Evolutionary conservation across 2,888 invertebrate species (phyloP), one percentile per base, ranked within the genome.

Genomic region (Zele albiditarsus): DNA sequence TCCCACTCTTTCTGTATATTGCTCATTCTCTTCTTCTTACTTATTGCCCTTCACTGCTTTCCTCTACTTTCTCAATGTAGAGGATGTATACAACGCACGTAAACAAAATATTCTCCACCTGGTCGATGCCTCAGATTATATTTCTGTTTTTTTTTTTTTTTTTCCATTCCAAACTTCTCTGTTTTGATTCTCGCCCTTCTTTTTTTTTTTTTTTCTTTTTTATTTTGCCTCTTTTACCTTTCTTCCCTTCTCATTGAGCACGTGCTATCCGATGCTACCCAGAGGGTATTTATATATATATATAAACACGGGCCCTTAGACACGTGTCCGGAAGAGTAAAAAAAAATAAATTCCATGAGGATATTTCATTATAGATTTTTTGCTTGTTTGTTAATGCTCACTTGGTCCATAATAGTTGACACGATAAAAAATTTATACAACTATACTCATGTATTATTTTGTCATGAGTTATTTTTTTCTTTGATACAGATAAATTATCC

Each of bases 11-110:
- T 53, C 53, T 53, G 53, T 53, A 20, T 58, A 67, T 68, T 73
- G 28, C 58, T 66, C 31, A 14, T 66, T 62, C 67, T 69, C 49
- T 53, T 20, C 20, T 53, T 23, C 73, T 74, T 42, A 53, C 72
- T 68, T 67, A 63, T 62, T 70, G 53, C 63, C 67, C 57, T 57
- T 71, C 74, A 33, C 28, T 42, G 63, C 28, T 74, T 60, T 42
- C 57, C 53, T 72, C 33, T 53, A 63, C 57, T 67, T 28, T 20
- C 60, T 63, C 25, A 49, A 70, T 27, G 69, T 77, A 77, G 60
- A 16, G 6, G 20, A 38, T n/a, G 58, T n/a, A 25, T 60, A 60
- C 28, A 38, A 28, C 23, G 58, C 71, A 71, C 70, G 63, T 69
- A 38, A 75, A 67, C 66, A 31, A 57, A 66, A 58, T 38, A 53